Base-by-base conservation (phyloP, 2,113 vertebrate species). In the Bambusicola thoracicus region DNA sequence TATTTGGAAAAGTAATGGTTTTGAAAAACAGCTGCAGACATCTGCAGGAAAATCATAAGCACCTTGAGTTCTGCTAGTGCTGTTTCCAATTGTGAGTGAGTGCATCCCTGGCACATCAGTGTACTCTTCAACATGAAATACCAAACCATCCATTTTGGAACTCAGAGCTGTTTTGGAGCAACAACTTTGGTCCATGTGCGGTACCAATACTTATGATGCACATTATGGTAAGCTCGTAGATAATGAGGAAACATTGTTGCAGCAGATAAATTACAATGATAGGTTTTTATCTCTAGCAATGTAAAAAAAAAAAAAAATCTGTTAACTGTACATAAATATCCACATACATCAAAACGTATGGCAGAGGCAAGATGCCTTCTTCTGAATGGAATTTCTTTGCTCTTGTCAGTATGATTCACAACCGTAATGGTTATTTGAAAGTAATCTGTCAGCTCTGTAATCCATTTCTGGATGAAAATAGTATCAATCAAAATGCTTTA, bases 341-440 rank as follows among this genome's bases (percentile, higher is more conserved):
- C 24, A 78, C 30, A n/a, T 46, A n/a, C 38, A 70, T 68, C 36
- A 76, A 38, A 83, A 67, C 51, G 19, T 70, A 82, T 85, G 87
- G 38, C 55, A 59, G 49, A 85, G 49, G 63, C 14, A 63, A 67
- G 30, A 68, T 61, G 30, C 48, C 75, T 85, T 61, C 80, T 73
- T 70, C 59, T 90, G 72, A 94, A 92, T 70, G 85, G 40, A 34
- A 59, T 83, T 78, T 68, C 62, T 93, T 91, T 59, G 43, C 61
- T 81, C 91, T 88, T 93, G 55, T 85, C 67, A 51, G 41, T 43
- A 62, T 82, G 81, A 93, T 73, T 96, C 87, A 89, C 55, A 82
- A 55, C 32, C 72, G 29, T 12, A 85, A 48, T 7, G 36, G 65
- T 68, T 94, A 92, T 92, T 94, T 90, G 74, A 90, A 63, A 91